Evolutionary conservation across 2,888 invertebrate species (phyloP), one percentile per base, ranked within the genome.

Genomic region (Plebejus melissa): DNA sequence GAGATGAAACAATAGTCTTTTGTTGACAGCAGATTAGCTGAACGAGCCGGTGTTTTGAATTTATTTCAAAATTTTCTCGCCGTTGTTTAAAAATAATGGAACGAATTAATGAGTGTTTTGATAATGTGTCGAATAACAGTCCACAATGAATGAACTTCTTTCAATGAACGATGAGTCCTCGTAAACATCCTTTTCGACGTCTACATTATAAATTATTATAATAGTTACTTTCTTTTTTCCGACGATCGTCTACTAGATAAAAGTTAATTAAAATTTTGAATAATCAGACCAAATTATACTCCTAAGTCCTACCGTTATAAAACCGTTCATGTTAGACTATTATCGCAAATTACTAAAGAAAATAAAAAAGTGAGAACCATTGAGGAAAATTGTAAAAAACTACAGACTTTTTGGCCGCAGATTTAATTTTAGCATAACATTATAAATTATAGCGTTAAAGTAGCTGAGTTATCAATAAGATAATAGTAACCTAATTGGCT

Each of bases 21-120:
- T 93, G 91, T 93, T 90, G 90, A 89, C 88, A 87, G 82, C 86
- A 90, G 91, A 93, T 93, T 92, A 93, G 92, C 92, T 91, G 91
- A 92, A 92, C 88, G 88, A 88, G 87, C 86, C 89, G 88, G 90
- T 93, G 92, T 93, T 93, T 90, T 91, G 89, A 89, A 88, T 89
- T 89, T 86, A 86, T 82, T 81, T 83, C 83, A 82, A 83, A 90
- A 88, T 89, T 85, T 89, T 90, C 90, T 86, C 90, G 88, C 86
- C 86, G 88, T 89, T 91, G 91, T 91, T 91, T 89, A 84, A 85
- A 87, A 90, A 83, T 82, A 82, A 81, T 80, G 77, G 77, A 80
- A 79, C 77, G 54, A 75, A 74, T 74, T 74, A 74, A 71, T 71
- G 28, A 71, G 50, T 50, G 72, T 72, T 72, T 72, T 32, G 32